phyloP scores from a whole-genome alignment of 2,113 vertebrate genomes.

The Rafetus swinhoei region DNA sequence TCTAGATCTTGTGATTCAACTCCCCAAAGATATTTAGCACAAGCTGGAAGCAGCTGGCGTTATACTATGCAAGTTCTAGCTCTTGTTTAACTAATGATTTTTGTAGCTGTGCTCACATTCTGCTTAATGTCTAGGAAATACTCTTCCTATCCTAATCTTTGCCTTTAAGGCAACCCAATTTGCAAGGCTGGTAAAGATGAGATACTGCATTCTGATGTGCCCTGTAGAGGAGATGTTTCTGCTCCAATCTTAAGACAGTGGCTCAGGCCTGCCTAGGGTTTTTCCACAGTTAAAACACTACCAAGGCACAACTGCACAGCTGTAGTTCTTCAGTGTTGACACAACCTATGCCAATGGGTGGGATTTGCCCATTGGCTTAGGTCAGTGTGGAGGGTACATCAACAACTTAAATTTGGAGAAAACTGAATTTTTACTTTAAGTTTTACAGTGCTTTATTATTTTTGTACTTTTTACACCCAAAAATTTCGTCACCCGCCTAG shows the following conservation, averaged over 20 bases:
- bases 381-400: not conserved
- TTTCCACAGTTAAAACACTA: not conserved
- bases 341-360: not conserved
- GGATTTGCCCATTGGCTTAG: not conserved
- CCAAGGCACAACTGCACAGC: not conserved
- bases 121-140: not conserved
- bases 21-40: not conserved
- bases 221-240: not conserved
- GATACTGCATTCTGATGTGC: not conserved
- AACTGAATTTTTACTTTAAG: no score
- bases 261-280: not conserved
- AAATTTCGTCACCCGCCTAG: no score
- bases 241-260: not conserved
- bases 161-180: not conserved
- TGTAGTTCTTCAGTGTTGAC: not conserved
- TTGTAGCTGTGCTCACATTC: not conserved
- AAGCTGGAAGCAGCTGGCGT: not conserved
- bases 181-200: not conserved
- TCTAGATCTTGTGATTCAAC: not conserved
- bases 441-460: no score
- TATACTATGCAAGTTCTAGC: rapidly evolving
- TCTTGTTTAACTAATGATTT: not conserved
- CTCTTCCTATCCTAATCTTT: not conserved
- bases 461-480: no score
- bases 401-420: no score